Base-by-base conservation (phyloP, 2,797 vertebrate genomes). In the Perodicticus potto region DNA sequence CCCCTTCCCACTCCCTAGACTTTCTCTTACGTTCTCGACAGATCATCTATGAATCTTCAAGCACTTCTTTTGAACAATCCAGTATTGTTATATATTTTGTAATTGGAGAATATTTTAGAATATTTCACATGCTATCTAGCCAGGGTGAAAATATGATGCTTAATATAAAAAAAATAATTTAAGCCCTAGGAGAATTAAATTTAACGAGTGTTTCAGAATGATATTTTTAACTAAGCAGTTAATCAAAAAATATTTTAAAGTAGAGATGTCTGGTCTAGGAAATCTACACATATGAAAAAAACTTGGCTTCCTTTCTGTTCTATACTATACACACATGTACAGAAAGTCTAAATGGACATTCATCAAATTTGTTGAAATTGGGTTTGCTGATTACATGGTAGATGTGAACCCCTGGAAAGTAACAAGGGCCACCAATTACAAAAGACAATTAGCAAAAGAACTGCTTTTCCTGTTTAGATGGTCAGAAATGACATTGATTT, bases 131-230 rank as follows among this genome's bases (percentile, higher is more conserved):
- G 13, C 43, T 76, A 32, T 83, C 61, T 65, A 81, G 34, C 57
- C 40, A 90, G 16, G 10, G 69, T 92, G 25, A 91, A 25, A 85
- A 43, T 70, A 43, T 82, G 43, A 74, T 72, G 16, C n/a, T 96
- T 89, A 45, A 93, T 67, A 14, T 80, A 25, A 76, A 88, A 96
- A 89, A 86, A 43, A 40, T 80, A 67, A 43, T 37, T 84, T 81
- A 80, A 92, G 73, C 86, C 20, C n/a, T 80, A n/a, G 45, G 27
- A 94, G 14, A 92, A 94, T 65, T 91, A 53, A 94, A 84, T 11
- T 13, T 70, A 93, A 37, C 69, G 40, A 83, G 37, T 91, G 61
- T 17, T 20, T 83, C 10, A 22, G 4, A 65, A n/a, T 27, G 34
- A 53, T 45, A 34, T 82, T 96, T 92, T 91, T 76, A 80, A 61